Evolutionary conservation across 1,140 invertebrate genomes (phyloP).

Genomic region (Hycleus cichorii): DNA sequence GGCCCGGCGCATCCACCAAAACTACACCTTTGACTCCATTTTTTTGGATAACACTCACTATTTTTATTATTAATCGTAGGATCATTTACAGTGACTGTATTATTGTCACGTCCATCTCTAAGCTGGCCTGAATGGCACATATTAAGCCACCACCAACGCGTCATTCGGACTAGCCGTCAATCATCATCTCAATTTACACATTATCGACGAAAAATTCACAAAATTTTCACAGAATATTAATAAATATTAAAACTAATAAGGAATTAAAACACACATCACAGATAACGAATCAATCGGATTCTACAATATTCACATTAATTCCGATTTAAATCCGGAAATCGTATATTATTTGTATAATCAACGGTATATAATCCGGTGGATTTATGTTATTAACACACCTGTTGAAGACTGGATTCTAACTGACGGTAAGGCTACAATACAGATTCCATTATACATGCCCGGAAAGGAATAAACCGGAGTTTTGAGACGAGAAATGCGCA

Average conservation of each 20-base stretch:
- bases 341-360: too few species aligned
- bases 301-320: too few species aligned
- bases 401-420: constrained; percentile 1
- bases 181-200: background rate
- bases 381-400: constrained; percentile 1
- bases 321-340: too few species aligned
- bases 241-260: too few species aligned
- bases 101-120: constrained; percentile 5
- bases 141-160: constrained; percentile 40
- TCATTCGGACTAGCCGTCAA: constrained; percentile 27
- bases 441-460: constrained; percentile 5
- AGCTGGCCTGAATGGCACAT: constrained; percentile 39
- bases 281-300: too few species aligned
- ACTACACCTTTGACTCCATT: background rate
- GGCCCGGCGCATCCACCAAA: background rate
- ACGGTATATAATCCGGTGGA: too few species aligned
- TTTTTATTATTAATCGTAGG: constrained; percentile 20
- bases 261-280: too few species aligned
- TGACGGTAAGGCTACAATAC: background rate
- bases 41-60: constrained; percentile 22
- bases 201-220: background rate
- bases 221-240: background rate
- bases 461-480: constrained; percentile 1
- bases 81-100: background rate
- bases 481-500: background rate